A percentile compares a stretch with the other conserved stretches of the same genome.
Evolutionary conservation across 2,113 vertebrate genomes (phyloP).

Genomic region (Oplegnathus fasciatus): DNA sequence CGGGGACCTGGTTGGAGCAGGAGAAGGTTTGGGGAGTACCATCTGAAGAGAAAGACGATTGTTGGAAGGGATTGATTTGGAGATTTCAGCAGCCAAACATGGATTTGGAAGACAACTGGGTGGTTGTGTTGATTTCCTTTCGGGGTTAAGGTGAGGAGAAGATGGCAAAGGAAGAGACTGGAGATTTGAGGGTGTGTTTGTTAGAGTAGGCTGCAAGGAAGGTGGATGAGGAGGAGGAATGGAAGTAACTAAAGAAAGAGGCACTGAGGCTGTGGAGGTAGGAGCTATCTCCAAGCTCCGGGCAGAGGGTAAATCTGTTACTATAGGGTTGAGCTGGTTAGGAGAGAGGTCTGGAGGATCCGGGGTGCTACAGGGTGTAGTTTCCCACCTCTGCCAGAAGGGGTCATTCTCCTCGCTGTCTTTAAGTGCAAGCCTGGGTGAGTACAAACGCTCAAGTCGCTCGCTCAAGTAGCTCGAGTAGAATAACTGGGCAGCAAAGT

Average conservation of each 20-base stretch:
- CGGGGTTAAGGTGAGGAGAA: neutral
- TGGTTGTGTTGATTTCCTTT: slow-evolving; percentile 14
- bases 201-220: neutral
- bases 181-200: slow-evolving; percentile 8
- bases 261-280: neutral
- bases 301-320: neutral
- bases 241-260: neutral
- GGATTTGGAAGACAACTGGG: neutral
- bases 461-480: slow-evolving; percentile 87
- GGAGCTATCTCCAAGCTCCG: neutral
- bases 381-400: slow-evolving; percentile 96
- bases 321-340: slow-evolving; percentile 26
- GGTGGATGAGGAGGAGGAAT: slow-evolving; percentile 9
- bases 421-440: slow-evolving; percentile 76
- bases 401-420: slow-evolving; percentile 90
- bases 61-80: slow-evolving; percentile 3
- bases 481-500: slow-evolving; percentile 92
- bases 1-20: neutral
- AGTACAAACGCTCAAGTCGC: slow-evolving; percentile 76
- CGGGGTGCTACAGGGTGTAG: slow-evolving; percentile 32
- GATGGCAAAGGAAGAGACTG: neutral
- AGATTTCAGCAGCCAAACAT: neutral
- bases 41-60: neutral
- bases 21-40: neutral
- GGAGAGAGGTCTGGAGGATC: slow-evolving; percentile 32